Percentiles rank a stretch among this genome's conserved stretches.
Evolutionary conservation across 2,797 vertebrate genomes (phyloP).

Genomic region (Halcyon chelicuti): DNA sequence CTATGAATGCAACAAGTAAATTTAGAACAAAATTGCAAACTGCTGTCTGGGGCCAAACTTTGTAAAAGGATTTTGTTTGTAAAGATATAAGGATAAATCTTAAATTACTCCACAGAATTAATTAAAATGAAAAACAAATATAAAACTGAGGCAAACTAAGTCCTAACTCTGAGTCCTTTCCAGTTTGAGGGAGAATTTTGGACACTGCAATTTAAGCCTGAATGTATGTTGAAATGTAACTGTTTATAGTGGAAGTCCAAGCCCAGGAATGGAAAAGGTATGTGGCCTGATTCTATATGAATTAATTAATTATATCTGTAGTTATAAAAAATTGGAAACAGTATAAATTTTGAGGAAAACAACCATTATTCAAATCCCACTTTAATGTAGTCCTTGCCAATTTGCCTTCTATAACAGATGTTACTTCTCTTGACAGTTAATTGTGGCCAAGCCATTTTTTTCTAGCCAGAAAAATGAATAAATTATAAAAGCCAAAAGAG

Average conservation of each 20-base stretch:
- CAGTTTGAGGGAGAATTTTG: not conserved
- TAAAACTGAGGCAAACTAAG: not conserved
- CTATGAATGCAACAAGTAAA: not conserved
- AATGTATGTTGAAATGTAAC: not conserved
- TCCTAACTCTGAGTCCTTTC: not conserved
- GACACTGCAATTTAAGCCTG: not conserved
- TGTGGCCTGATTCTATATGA: not conserved
- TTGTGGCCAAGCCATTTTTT: constrained; percentile 42
- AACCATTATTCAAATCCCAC: constrained; percentile 14
- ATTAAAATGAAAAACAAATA: not conserved
- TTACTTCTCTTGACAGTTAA: constrained; percentile 47
- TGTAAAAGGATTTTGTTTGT: not conserved
- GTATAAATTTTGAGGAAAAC: constrained; percentile 43
- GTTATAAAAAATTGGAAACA: constrained; percentile 21
- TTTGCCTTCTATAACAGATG: constrained; percentile 63
- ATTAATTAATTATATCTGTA: constrained; percentile 39
- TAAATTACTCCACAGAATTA: not conserved
- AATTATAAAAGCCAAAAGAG: not conserved
- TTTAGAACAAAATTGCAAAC: not conserved
- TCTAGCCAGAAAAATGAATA: constrained; percentile 24
- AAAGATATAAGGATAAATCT: not conserved
- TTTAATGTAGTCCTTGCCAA: constrained; percentile 40
- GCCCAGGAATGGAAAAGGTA: not conserved
- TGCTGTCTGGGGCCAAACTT: not conserved
- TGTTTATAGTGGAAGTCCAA: not conserved